A percentile compares a stretch with the other conserved stretches of the same genome.
phyloP scores from a whole-genome alignment of 2,888 invertebrate species.

The Calameuta filiformis region DNA sequence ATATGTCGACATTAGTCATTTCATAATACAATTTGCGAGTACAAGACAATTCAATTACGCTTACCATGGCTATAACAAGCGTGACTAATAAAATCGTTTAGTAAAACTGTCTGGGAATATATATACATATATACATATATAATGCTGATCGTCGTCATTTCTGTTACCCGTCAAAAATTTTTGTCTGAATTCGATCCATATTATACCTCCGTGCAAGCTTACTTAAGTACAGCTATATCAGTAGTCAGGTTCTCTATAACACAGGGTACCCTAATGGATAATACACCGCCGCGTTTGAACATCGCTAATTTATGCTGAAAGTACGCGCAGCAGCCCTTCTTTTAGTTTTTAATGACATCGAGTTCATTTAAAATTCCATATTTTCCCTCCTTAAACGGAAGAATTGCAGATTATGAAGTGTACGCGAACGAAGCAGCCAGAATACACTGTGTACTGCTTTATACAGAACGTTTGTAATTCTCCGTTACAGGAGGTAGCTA shows the following conservation, averaged over 20 bases:
- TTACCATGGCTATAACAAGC: background rate
- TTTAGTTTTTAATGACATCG: background rate
- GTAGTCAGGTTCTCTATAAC: background rate
- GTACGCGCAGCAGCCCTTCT: background rate
- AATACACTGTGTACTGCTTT: conserved; percentile 26
- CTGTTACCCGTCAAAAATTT: background rate
- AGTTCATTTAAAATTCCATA: conserved; percentile 38
- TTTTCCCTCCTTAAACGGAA: conserved; percentile 17
- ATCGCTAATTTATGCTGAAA: background rate
- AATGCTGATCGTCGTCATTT: background rate
- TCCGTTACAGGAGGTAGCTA: background rate
- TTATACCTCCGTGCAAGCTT: background rate
- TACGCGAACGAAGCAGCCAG: conserved; percentile 33
- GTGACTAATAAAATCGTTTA: background rate
- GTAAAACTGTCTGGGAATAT: background rate
- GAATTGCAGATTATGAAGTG: conserved; percentile 34
- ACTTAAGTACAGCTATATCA: background rate
- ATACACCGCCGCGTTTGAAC: background rate
- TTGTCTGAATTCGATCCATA: background rate
- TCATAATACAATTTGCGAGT: background rate
- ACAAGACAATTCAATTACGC: background rate
- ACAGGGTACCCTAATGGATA: background rate
- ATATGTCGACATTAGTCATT: background rate
- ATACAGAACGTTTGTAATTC: conserved; percentile 12
- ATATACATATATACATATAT: no score